These are phyloP conservation scores for Peromyscus attwateri DNA, from an alignment of 2,797 vertebrate genomes.

Conservation along the genomic window DNA sequence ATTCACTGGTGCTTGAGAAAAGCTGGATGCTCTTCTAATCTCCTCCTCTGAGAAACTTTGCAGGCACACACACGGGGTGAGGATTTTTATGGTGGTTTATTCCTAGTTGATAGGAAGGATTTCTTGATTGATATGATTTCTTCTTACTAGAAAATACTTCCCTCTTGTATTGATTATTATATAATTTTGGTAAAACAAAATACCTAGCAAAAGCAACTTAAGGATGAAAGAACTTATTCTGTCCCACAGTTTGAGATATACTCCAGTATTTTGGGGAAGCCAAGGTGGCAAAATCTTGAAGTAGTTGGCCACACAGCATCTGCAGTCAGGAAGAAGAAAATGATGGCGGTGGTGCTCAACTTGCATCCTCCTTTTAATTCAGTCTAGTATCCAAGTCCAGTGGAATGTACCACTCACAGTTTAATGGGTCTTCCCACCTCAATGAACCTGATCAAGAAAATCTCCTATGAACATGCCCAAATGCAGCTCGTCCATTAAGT, in stretches of 20 bases:
- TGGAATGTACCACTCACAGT: neutral
- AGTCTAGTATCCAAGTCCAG: neutral
- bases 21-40: neutral
- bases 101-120: neutral
- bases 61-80: neutral
- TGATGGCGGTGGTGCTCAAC: rapidly evolving
- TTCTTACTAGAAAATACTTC: slow-evolving; percentile 9
- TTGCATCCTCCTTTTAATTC: neutral
- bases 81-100: slow-evolving; percentile 14
- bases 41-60: slow-evolving; percentile 27
- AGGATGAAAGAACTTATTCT: neutral
- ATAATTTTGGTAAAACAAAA: neutral
- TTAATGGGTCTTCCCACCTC: neutral
- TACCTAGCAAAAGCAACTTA: neutral
- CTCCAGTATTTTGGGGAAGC: neutral
- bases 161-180: neutral
- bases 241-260: neutral
- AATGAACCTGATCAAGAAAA: neutral
- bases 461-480: neutral
- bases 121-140: neutral
- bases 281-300: neutral
- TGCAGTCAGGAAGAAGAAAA: neutral
- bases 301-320: neutral
- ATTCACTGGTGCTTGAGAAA: neutral
- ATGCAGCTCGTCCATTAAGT: neutral